phyloP scores from a whole-genome alignment of 2,113 vertebrate genomes.

The Dissostichus mawsoni region DNA sequence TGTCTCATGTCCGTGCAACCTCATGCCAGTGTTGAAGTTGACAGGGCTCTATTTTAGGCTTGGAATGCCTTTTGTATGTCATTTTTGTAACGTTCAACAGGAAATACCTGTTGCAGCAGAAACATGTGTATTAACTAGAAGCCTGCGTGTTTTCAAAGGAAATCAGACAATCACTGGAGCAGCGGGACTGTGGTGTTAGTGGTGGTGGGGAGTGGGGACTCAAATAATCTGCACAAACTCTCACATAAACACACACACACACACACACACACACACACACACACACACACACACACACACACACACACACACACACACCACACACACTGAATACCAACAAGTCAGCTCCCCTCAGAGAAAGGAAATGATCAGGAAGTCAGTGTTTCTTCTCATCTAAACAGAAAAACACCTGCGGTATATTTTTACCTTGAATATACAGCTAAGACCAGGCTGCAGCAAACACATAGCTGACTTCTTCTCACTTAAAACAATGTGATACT shows the following conservation, averaged over 20 bases:
- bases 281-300: slow-evolving; percentile 11
- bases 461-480: not conserved
- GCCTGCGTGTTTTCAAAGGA: slow-evolving; percentile 50
- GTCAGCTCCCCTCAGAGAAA: slow-evolving; percentile 45
- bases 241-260: slow-evolving; percentile 11
- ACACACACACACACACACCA: slow-evolving; percentile 15
- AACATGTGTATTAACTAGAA: slow-evolving; percentile 39
- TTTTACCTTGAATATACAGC: slow-evolving; percentile 28
- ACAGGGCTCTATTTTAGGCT: not conserved
- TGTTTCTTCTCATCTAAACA: slow-evolving; percentile 44
- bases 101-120: slow-evolving; percentile 46
- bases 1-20: not conserved
- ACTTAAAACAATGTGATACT: not conserved
- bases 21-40: not conserved
- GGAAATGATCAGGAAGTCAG: slow-evolving; percentile 73
- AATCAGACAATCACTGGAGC: slow-evolving; percentile 47
- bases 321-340: slow-evolving; percentile 35
- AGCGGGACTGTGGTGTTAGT: slow-evolving; percentile 14
- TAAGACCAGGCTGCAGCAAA: not conserved
- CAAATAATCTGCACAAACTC: slow-evolving; percentile 27
- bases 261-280: slow-evolving; percentile 29
- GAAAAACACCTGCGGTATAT: slow-evolving; percentile 56
- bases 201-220: slow-evolving; percentile 15
- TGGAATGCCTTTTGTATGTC: not conserved
- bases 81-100: slow-evolving; percentile 31